Evolutionary conservation across 2,888 invertebrate genomes (phyloP), one percentile per base, ranked within the genome.

Genomic region (Hydraecia micacea): DNA sequence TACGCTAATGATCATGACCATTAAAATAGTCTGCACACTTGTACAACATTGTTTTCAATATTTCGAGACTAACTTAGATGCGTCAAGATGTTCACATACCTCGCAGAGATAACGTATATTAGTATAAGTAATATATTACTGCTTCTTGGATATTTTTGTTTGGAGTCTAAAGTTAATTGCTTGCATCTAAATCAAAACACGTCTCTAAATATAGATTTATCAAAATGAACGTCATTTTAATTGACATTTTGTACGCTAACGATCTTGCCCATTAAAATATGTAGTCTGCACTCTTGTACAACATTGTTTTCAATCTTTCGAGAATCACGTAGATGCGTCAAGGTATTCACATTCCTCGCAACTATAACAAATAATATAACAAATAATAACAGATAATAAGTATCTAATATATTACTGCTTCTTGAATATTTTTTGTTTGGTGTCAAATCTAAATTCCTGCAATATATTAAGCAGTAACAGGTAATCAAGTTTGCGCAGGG

Each of bases 21-120:
- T 88, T 89, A 82, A 86, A 80, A 81, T 80, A 81, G 76, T 80
- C 79, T 83, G 79, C 79, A 79, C 73, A 78, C 32, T 66, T 77
- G 75, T 77, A 66, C 55, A 70, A 69, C 63, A 74, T 76, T 81
- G 72, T 82, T 71, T 73, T 28, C 60, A 79, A 77, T 79, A 52
- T 77, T 87, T 80, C 67, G 75, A 86, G 87, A 84, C 76, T 65
- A 75, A 65, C 13, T 75, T 71, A 68, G 66, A 73, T 75, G 42
- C 32, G 39, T 80, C 66, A 65, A 82, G 52, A 55, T 75, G 66
- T 76, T 72, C 39, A 77, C 71, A 82, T 79, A 77, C 65, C 70
- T 66, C 11, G 21, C 68, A 69, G 68, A 72, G 49, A 67, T 73
- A 68, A 68, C 28, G 80, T 74, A 82, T 68, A 75, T 80, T n/a